These are phyloP conservation scores for Flabesymbios commensalis DNA, from an alignment of 2,888 invertebrate species.

Conservation along the genomic window DNA sequence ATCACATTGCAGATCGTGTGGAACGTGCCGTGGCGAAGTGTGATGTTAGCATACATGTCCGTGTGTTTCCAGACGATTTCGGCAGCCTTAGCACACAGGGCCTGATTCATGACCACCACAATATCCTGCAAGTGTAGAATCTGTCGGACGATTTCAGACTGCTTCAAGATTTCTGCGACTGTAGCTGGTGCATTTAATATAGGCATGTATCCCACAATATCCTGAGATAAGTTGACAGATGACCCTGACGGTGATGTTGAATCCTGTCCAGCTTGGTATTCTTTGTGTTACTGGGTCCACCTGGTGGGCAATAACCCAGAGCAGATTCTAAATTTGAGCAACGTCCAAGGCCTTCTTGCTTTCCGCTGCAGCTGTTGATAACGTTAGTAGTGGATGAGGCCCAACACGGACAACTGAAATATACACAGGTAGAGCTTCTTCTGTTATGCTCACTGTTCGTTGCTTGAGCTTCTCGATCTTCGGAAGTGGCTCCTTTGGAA, in stretches of 20 bases:
- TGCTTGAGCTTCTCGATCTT: constrained; percentile 17
- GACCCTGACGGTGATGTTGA: too few species aligned
- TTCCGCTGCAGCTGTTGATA: too few species aligned
- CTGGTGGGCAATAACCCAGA: constrained; percentile 15
- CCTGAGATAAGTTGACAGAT: too few species aligned
- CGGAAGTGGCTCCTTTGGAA: constrained; percentile 21
- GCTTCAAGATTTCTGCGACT: constrained; percentile 20
- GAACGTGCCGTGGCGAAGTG: constrained; percentile 30
- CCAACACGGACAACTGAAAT: constrained; percentile 17
- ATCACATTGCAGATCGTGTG: constrained; percentile 31
- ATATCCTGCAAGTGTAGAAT: constrained; percentile 11
- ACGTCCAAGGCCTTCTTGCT: too few species aligned
- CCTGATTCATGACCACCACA: constrained; percentile 27
- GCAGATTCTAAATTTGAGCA: constrained; percentile 14
- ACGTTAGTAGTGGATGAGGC: constrained; percentile 7
- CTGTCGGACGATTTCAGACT: too few species aligned
- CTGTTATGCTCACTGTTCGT: constrained; percentile 8
- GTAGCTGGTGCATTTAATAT: constrained; percentile 31
- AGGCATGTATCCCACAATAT: constrained; percentile 28
- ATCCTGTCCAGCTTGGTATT: constrained; percentile 30
- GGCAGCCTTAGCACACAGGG: constrained; percentile 32
- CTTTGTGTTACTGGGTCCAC: constrained; percentile 18
- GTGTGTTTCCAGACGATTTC: constrained; percentile 31
- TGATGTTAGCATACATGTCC: constrained; percentile 11
- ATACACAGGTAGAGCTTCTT: constrained; percentile 13